phyloP scores from a whole-genome alignment of 2,888 invertebrate species.

The Idaea biselata region DNA sequence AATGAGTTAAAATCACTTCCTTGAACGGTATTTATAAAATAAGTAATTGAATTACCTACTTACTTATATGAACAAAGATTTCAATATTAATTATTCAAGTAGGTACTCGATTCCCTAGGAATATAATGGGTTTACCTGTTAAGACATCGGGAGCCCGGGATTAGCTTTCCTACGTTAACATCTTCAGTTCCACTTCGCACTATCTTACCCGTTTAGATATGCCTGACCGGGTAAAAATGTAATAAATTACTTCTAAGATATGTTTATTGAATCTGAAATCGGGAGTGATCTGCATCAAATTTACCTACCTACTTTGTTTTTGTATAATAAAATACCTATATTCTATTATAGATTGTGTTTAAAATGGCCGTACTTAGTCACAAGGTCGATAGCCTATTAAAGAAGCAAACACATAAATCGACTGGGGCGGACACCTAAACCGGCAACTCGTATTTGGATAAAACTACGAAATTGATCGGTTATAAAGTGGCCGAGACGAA shows the following conservation, averaged over 20 bases:
- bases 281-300: background rate
- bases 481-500: background rate
- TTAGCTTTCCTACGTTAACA: too few species aligned
- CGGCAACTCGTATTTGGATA: slow-evolving; percentile 47
- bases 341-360: background rate
- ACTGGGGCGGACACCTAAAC: slow-evolving; percentile 41
- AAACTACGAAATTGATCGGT: slow-evolving; percentile 17
- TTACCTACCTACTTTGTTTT: background rate
- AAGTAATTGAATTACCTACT: background rate
- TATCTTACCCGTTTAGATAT: too few species aligned
- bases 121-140: too few species aligned
- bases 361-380: slow-evolving; percentile 6
- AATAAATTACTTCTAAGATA: too few species aligned
- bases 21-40: background rate
- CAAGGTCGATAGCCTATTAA: slow-evolving; percentile 44
- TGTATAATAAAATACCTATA: background rate
- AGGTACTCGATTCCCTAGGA: too few species aligned
- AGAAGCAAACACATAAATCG: slow-evolving; percentile 37
- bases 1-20: background rate
- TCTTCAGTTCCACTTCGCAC: too few species aligned
- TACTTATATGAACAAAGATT: background rate
- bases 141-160: too few species aligned
- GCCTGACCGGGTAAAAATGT: too few species aligned
- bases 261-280: background rate
- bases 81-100: too few species aligned